Evolutionary conservation across 2,797 vertebrate species (phyloP).

Genomic region (Staurois parvus): DNA sequence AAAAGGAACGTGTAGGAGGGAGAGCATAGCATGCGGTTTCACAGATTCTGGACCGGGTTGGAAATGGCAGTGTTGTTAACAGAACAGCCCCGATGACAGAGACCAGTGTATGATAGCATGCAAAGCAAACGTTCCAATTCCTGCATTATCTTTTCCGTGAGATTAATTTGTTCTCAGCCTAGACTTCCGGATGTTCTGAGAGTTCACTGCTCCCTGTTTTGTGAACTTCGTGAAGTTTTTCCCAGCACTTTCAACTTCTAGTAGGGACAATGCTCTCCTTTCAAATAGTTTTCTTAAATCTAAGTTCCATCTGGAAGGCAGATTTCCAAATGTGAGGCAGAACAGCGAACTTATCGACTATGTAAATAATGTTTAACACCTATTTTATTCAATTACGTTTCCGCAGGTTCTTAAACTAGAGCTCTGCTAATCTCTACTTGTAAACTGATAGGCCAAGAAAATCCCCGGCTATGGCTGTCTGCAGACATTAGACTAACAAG

Average conservation of each 20-base stretch:
- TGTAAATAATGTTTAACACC: neutral
- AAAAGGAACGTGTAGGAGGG: conserved; percentile 10
- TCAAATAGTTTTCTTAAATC: neutral
- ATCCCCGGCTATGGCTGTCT: no score
- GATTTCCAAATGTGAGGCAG: neutral
- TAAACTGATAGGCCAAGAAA: no score
- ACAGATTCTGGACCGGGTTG: conserved; percentile 16
- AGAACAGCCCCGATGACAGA: conserved; percentile 13
- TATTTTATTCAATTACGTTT: no score
- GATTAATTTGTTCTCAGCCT: conserved; percentile 13
- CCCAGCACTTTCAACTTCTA: neutral
- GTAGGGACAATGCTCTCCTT: neutral
- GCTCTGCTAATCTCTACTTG: no score
- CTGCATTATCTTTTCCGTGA: conserved; percentile 3
- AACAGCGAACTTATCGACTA: neutral
- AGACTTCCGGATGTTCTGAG: conserved; percentile 30
- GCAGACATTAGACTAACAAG: no score
- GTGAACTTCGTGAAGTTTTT: conserved; percentile 13
- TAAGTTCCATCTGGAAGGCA: neutral
- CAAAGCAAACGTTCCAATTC: conserved; percentile 24
- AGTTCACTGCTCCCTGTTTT: conserved; percentile 25
- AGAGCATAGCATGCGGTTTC: neutral
- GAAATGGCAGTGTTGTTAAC: conserved; percentile 22
- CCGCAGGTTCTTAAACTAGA: no score
- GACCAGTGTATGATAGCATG: neutral